Conservation (phyloP, 2,113 vertebrate genomes). For the Sakesphorus luctuosus region DNA sequence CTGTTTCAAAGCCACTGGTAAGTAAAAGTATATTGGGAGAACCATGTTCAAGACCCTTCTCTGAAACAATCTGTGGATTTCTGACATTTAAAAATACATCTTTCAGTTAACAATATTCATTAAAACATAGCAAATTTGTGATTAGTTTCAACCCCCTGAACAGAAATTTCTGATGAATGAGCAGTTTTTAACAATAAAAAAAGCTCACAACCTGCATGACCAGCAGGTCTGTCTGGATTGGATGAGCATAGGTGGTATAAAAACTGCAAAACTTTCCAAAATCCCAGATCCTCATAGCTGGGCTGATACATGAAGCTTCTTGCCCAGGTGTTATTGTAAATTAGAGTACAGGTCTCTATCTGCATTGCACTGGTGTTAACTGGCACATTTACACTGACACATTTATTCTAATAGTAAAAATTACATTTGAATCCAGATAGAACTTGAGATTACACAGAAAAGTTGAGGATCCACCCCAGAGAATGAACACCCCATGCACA, state of each 20-base stretch:
- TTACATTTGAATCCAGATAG: not conserved
- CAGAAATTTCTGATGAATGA: not conserved
- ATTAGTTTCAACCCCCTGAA: not conserved
- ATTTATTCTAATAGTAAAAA: accelerated
- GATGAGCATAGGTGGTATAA: not conserved
- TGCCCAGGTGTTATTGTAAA: not conserved
- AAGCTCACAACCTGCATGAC: not conserved
- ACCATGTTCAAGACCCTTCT: not conserved
- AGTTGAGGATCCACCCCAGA: not conserved
- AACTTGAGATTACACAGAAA: not conserved
- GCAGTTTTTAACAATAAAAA: not conserved
- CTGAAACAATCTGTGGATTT: not conserved
- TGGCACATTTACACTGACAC: not conserved
- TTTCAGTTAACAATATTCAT: not conserved
- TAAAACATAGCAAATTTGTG: not conserved
- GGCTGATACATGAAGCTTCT: accelerated
- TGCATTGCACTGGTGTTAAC: not conserved
- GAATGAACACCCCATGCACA: accelerated
- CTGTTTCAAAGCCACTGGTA: not conserved
- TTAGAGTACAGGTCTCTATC: not conserved
- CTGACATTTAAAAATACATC: not conserved
- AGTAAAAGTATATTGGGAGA: not conserved
- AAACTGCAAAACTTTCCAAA: not conserved
- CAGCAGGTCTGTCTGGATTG: not conserved
- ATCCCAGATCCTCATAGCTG: accelerated